These are phyloP conservation scores for Phylloscopus trochiloides DNA, from an alignment of 2,113 vertebrate genomes.

Conservation along the genomic window DNA sequence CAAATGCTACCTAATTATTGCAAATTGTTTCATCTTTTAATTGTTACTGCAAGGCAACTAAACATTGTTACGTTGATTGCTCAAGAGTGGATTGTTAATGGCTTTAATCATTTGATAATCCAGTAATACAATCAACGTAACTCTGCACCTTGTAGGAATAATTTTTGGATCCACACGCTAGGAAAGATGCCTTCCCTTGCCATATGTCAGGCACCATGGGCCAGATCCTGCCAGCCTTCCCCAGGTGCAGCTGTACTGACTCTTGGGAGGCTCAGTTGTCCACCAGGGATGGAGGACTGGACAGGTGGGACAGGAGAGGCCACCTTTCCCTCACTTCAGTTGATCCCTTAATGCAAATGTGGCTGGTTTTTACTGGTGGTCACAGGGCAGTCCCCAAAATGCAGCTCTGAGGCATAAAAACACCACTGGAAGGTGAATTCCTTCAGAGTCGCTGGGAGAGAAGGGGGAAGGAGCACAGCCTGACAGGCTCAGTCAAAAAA, in stretches of 20 bases:
- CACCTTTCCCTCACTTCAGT: fast-evolving
- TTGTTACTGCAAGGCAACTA: slow-evolving; percentile 81
- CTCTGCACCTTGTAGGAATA: slow-evolving; percentile 65
- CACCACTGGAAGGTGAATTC: not conserved
- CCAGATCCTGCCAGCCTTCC: not conserved
- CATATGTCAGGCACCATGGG: not conserved
- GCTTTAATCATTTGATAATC: slow-evolving; percentile 78
- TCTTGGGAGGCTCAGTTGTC: not conserved
- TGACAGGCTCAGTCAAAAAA: slow-evolving; percentile 39
- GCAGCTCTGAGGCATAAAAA: not conserved
- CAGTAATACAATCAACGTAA: slow-evolving; percentile 72
- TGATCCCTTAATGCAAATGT: fast-evolving
- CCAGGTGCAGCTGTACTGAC: not conserved
- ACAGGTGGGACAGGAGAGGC: not conserved
- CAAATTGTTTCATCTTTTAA: slow-evolving; percentile 78
- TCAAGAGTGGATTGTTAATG: slow-evolving; percentile 77
- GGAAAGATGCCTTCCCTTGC: not conserved
- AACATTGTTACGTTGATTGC: slow-evolving; percentile 77
- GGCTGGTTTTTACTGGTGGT: fast-evolving
- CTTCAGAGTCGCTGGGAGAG: not conserved
- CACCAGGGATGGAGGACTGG: not conserved
- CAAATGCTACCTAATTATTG: slow-evolving; percentile 78
- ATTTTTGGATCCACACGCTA: slow-evolving; percentile 13
- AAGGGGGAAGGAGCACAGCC: not conserved
- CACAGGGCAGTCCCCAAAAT: not conserved